phyloP scores from a whole-genome alignment of 35 echinoderm and acorn worm species.

The Apostichopus japonicus region DNA sequence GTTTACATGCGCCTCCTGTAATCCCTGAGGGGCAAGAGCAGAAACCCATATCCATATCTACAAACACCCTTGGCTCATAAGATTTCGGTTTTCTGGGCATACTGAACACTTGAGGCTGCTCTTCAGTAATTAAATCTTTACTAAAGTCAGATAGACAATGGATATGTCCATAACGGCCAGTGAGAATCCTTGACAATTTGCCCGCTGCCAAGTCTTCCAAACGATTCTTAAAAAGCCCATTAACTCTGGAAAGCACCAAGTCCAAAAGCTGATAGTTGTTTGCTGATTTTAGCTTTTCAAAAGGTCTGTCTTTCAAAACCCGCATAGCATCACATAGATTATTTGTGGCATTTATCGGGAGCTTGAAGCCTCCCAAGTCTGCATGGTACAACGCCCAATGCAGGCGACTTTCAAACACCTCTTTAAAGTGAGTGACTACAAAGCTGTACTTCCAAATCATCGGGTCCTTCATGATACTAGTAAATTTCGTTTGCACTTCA shows the following conservation, averaged over 20 bases:
- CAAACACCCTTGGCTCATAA: not conserved
- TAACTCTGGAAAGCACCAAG: conserved; percentile 25
- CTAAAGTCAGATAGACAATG: conserved; percentile 5
- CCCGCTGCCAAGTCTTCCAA: conserved; percentile 31
- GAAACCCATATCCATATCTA: conserved; percentile 51
- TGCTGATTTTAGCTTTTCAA: not conserved
- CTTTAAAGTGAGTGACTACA: conserved; percentile 12
- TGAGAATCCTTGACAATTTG: not conserved
- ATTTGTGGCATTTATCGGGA: not conserved
- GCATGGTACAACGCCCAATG: conserved; percentile 27
- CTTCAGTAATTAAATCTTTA: conserved; percentile 19
- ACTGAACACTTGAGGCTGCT: not conserved
- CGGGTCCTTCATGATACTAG: not conserved
- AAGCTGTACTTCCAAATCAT: conserved; percentile 4
- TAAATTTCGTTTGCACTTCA: conserved; percentile 23
- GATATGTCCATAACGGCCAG: conserved; percentile 1
- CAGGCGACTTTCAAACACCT: not conserved
- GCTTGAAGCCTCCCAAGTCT: not conserved
- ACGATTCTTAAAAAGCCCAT: not conserved
- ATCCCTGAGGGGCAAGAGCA: conserved; percentile 41
- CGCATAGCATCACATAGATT: conserved; percentile 40
- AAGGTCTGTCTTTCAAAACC: conserved; percentile 38
- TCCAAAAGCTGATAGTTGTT: conserved; percentile 32
- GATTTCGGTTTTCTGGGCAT: not conserved
- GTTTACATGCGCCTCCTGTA: conserved; percentile 56